Evolutionary conservation across 2,888 invertebrate genomes (phyloP).

Genomic region (Lottia scabra): DNA sequence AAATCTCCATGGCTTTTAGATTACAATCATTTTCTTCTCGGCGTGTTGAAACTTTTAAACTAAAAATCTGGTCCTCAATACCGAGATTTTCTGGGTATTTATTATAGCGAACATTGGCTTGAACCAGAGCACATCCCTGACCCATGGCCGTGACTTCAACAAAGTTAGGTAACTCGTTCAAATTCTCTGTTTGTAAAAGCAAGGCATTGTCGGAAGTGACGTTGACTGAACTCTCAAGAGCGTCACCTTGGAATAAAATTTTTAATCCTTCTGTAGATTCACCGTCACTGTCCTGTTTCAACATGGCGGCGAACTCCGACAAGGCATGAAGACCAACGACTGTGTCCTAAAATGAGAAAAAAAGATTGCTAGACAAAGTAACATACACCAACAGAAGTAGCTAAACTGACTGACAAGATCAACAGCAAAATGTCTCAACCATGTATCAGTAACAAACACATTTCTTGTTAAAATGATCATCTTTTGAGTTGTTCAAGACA

Average conservation of each 20-base stretch:
- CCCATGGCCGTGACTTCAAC: constrained; percentile 41
- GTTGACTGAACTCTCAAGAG: constrained; percentile 18
- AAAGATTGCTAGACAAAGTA: no score
- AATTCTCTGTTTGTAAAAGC: constrained; percentile 37
- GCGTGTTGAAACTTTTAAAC: constrained; percentile 34
- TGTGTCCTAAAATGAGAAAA: constrained; percentile 62
- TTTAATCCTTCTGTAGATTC: constrained; percentile 28
- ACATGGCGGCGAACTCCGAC: constrained; percentile 52
- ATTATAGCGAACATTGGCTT: constrained; percentile 60
- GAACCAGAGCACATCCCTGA: constrained; percentile 59
- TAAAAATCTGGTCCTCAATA: constrained; percentile 40
- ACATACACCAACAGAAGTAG: no score
- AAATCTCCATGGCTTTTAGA: constrained; percentile 47
- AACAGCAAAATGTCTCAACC: no score
- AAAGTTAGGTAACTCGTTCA: constrained; percentile 32
- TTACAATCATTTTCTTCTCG: constrained; percentile 46
- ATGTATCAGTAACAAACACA: no score
- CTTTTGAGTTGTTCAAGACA: no score
- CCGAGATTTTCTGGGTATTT: constrained; percentile 36
- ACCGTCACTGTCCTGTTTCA: constrained; percentile 24
- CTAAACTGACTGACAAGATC: no score
- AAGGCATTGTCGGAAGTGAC: constrained; percentile 37
- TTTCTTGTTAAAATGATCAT: no score
- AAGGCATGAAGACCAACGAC: constrained; percentile 69
- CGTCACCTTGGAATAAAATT: constrained; percentile 28